Percentiles rank a stretch among this genome's conserved stretches.
Evolutionary conservation across 2,797 vertebrate species (phyloP).

Genomic region (Sparus aurata): DNA sequence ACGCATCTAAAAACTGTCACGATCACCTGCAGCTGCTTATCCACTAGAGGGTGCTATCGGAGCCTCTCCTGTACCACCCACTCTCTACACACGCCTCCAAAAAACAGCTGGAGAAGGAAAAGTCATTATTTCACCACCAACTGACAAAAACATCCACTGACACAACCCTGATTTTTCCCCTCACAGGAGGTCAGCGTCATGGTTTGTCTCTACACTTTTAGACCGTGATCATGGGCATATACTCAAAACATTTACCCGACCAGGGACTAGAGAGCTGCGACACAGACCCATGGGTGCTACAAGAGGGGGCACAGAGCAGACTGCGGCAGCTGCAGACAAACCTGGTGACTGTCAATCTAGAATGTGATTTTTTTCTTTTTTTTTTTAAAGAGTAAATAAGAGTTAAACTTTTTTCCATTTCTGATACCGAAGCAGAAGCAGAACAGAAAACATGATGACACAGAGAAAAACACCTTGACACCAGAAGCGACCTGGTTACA

Average conservation of each 20-base stretch:
- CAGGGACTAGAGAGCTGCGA: slow-evolving; percentile 81
- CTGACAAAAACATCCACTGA: slow-evolving; percentile 55
- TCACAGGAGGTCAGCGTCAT: slow-evolving; percentile 34
- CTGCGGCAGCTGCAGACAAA: slow-evolving; percentile 86
- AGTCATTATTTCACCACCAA: slow-evolving; percentile 45
- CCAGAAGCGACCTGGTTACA: slow-evolving; percentile 88
- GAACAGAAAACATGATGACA: slow-evolving; percentile 83
- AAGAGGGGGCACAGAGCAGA: slow-evolving; percentile 78
- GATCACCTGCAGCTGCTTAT: slow-evolving; percentile 6
- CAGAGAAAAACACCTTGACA: slow-evolving; percentile 87
- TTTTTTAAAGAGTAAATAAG: slow-evolving; percentile 68
- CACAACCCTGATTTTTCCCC: slow-evolving; percentile 22
- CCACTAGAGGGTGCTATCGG: background rate
- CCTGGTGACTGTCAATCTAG: slow-evolving; percentile 79
- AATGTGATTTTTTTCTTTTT: slow-evolving; percentile 24
- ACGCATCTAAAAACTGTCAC: slow-evolving; percentile 10
- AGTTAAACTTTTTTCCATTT: slow-evolving; percentile 67
- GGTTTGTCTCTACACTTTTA: slow-evolving; percentile 62
- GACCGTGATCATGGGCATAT: slow-evolving; percentile 92
- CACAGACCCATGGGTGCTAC: slow-evolving; percentile 80
- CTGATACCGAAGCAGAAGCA: slow-evolving; percentile 87
- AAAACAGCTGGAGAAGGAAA: slow-evolving; percentile 20
- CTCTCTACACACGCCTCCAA: background rate
- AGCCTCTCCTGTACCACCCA: background rate
- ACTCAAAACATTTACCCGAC: slow-evolving; percentile 98